Percentiles rank a stretch among this genome's conserved stretches.
phyloP scores from a whole-genome alignment of 2,888 invertebrate genomes.

The Margaritifera margaritifera region DNA sequence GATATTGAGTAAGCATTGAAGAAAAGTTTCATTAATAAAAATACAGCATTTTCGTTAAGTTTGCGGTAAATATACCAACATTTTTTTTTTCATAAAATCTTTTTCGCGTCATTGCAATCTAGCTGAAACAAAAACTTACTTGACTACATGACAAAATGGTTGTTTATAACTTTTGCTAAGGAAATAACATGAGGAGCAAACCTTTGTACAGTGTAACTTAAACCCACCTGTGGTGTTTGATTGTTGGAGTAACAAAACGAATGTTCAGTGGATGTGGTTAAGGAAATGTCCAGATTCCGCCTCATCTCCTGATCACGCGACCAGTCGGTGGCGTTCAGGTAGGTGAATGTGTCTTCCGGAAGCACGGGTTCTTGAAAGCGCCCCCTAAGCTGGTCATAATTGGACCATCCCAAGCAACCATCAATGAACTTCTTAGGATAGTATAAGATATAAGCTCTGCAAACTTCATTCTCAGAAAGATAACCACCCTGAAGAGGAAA shows the following conservation, averaged over 20 bases:
- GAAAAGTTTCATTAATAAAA: too few relatives aligned
- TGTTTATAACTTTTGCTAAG: too few relatives aligned
- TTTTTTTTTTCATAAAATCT: too few relatives aligned
- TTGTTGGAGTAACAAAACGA: constrained; percentile 29
- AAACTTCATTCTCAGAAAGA: constrained; percentile 22
- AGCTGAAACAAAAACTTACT: too few relatives aligned
- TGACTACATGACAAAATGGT: too few relatives aligned
- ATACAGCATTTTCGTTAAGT: too few relatives aligned
- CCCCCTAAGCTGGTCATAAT: constrained; percentile 16
- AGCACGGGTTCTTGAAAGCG: constrained; percentile 3
- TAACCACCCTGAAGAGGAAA: constrained; percentile 25
- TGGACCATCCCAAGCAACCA: constrained; percentile 35
- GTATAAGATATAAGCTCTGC: constrained; percentile 31
- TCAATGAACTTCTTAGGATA: constrained; percentile 27
- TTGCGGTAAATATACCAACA: too few relatives aligned
- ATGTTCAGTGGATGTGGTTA: constrained; percentile 18
- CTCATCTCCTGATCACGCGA: constrained; percentile 9
- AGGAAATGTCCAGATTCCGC: constrained; percentile 10
- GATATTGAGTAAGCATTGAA: too few relatives aligned
- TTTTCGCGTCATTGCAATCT: too few relatives aligned
- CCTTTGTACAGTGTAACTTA: too few relatives aligned
- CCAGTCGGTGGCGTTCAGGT: constrained; percentile 19
- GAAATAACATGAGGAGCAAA: too few relatives aligned
- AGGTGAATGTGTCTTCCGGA: background rate
- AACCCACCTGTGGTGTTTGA: constrained; percentile 12